A percentile compares a stretch with the other conserved stretches of the same genome.
Conservation (phyloP, 2,888 invertebrate genomes). For the Pollenia amentaria region DNA sequence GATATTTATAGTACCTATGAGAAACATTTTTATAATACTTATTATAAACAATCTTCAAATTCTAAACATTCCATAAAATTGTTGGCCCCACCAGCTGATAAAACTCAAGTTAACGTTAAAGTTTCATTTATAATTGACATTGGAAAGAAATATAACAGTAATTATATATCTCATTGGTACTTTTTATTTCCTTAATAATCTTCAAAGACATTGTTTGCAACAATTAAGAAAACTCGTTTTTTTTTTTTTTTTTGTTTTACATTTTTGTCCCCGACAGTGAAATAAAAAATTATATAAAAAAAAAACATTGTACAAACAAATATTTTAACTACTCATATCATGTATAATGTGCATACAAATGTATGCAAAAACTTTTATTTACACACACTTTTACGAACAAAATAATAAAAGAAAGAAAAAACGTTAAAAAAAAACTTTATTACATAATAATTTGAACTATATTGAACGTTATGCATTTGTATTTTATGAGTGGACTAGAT, state of each 20-base stretch:
- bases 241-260: slow-evolving; percentile 17
- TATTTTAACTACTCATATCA: slow-evolving; percentile 17
- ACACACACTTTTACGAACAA: not conserved
- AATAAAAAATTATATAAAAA: slow-evolving; percentile 35
- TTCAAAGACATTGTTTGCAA: slow-evolving; percentile 28
- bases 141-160: slow-evolving; percentile 47
- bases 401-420: slow-evolving; percentile 4
- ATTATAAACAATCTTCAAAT: not conserved
- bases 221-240: slow-evolving; percentile 49
- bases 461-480: slow-evolving; percentile 11
- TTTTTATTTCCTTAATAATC: slow-evolving; percentile 62
- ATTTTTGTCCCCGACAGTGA: slow-evolving; percentile 60
- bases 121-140: slow-evolving; percentile 50
- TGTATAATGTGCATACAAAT: not conserved
- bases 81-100: not conserved
- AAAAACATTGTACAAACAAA: not conserved
- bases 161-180: slow-evolving; percentile 11
- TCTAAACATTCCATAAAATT: not conserved
- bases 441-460: slow-evolving; percentile 45
- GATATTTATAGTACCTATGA: not conserved
- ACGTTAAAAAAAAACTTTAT: slow-evolving; percentile 23
- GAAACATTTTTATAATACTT: not conserved
- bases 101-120: not conserved
- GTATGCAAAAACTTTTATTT: not conserved
- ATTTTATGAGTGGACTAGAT: slow-evolving; percentile 43